Evolutionary conservation across 1,140 invertebrate species (phyloP).

Genomic region (Scaptomyza pallida): DNA sequence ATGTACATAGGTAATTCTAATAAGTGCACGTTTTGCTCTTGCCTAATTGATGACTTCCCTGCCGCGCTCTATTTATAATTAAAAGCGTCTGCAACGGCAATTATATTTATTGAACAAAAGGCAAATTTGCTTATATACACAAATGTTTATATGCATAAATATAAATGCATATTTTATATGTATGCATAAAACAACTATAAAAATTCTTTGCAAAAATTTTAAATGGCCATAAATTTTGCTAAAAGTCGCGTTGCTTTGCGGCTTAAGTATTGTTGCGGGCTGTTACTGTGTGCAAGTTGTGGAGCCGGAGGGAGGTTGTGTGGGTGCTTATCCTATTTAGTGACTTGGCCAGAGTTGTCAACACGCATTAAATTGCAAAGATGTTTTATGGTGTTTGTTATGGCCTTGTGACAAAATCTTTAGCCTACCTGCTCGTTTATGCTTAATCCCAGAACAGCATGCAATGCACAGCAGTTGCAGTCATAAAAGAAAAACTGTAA

Average conservation of each 20-base stretch:
- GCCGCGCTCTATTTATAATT: constrained; percentile 67
- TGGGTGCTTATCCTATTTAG: constrained; percentile 55
- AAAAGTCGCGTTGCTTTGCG: constrained; percentile 37
- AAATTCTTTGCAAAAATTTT: constrained; percentile 62
- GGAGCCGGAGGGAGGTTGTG: constrained; percentile 2
- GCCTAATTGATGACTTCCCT: constrained; percentile 77
- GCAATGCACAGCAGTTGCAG: constrained; percentile 7
- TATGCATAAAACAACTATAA: constrained; percentile 53
- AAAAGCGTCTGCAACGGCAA: constrained; percentile 67
- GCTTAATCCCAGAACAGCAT: constrained; percentile 32
- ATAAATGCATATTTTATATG: constrained; percentile 7
- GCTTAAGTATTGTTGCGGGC: constrained; percentile 43
- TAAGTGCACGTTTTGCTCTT: constrained; percentile 46
- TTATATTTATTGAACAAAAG: constrained; percentile 74
- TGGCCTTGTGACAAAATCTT: constrained; percentile 50
- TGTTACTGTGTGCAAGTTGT: constrained; percentile 4
- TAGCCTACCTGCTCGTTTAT: constrained; percentile 25
- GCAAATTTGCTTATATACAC: constrained; percentile 34
- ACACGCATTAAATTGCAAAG: constrained; percentile 3
- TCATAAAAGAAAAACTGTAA: constrained; percentile 32
- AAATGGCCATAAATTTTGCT: constrained; percentile 60
- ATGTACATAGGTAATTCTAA: constrained; percentile 68
- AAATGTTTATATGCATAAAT: constrained; percentile 15
- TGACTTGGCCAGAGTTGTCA: constrained; percentile 56
- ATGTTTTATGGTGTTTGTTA: constrained; percentile 9